Evolutionary conservation across 1,140 invertebrate species (phyloP), one percentile per base, ranked within the genome.

Genomic region (Papilio machaon): DNA sequence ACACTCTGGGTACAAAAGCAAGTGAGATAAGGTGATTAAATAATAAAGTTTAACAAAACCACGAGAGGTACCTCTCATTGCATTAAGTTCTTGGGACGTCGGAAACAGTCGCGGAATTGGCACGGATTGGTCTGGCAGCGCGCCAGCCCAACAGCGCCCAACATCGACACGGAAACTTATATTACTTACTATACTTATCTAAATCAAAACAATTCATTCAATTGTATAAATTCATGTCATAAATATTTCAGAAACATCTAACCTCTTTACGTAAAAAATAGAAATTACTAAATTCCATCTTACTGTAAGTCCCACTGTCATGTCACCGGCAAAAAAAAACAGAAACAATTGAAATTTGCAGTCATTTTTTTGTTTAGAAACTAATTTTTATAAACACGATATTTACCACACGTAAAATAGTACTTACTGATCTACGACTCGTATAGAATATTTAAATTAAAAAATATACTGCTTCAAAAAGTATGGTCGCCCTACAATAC

Each of bases 1-100:
- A 52, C 15, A 17, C 49, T 17, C 15, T 17, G 13, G 15, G 15
- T 10, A 4, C 49, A 17, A 17, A n/a, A n/a, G n/a, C 30, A 4
- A 67, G 64, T 15, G 30, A 35, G 23, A 67, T 67, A 67, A 67
- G 23, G 30, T 67, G 64, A 67, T 67, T 67, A 67, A 67, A 67
- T 67, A 67, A 67, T 67, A 67, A 10, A 67, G 64, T 67, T 38
- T 67, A 67, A 67, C 64, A 67, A 67, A 67, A 67, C 64, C 64
- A 67, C 11, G 64, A 67, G 60, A 58, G 58, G 1, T 67, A 38
- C 64, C 64, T 67, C 64, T 67, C 64, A 67, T 67, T 67, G 64
- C 64, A 67, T 67, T 38, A 67, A 67, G 64, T 67, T 67, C 64
- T 15, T 5, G 64, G 23, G 30, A 67, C 30, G 64, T 67, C 64